phyloP scores from a whole-genome alignment of 1,140 invertebrate genomes.

The Formica selysi region DNA sequence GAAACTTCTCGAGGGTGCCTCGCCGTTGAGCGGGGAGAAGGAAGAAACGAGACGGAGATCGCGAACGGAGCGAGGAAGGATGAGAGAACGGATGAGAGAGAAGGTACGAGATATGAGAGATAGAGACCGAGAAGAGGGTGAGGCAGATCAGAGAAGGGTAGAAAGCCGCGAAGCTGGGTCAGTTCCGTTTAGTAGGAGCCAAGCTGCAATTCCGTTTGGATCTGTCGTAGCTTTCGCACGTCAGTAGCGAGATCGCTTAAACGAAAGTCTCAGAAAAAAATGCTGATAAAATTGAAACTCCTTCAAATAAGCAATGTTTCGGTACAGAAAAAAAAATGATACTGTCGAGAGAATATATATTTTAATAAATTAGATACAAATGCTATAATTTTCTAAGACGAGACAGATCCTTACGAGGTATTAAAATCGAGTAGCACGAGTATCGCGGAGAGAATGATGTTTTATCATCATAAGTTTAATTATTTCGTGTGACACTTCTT shows the following conservation, averaged over 20 bases:
- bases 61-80: constrained; percentile 41
- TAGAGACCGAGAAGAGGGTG: constrained; percentile 32
- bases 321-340: too few species aligned
- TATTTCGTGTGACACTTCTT: constrained; percentile 57
- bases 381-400: neutral
- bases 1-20: constrained; percentile 82
- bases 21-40: constrained; percentile 67
- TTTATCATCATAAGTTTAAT: constrained; percentile 60
- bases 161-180: constrained; percentile 73
- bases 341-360: neutral
- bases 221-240: constrained; percentile 28
- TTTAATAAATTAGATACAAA: neutral
- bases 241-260: constrained; percentile 22
- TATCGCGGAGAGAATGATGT: constrained; percentile 33
- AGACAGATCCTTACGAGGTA: neutral
- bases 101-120: constrained; percentile 34
- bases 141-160: constrained; percentile 67
- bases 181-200: constrained; percentile 74
- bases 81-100: constrained; percentile 47
- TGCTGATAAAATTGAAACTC: neutral
- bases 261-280: neutral
- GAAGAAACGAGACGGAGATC: constrained; percentile 13
- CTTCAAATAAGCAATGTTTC: neutral
- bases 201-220: constrained; percentile 66
- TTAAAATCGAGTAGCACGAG: constrained; percentile 26